Evolutionary conservation across 2,113 vertebrate species (phyloP), one percentile per base, ranked within the genome.

Genomic region (Trematomus loennbergii): DNA sequence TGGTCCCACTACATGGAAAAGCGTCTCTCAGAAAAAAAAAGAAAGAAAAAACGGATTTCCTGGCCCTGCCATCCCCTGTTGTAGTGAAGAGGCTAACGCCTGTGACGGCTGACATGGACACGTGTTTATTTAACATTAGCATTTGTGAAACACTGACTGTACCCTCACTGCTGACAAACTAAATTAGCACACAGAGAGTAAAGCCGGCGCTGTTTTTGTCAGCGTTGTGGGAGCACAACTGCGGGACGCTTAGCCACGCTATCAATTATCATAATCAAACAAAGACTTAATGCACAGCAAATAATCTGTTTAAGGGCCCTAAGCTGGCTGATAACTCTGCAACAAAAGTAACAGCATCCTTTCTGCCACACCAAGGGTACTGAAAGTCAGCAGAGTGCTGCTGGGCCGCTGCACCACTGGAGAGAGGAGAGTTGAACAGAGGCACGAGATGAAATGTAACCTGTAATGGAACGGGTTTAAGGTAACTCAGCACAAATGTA

Each of bases 251-350:
- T 88, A 92, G 84, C 81, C 54, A 25, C 22, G 29, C 83, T 84
- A 90, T 93, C 90, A 94, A 91, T 92, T 92, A 93, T 85, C 90
- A 85, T 92, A 85, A 93, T 91, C 91, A 94, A 92, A 91, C 87
- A 92, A 87, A 84, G 76, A 81, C 82, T 79, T 78, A 77, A 89
- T 78, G 81, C 86, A 82, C 61, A 71, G 84, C 81, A 87, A 90
- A 89, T 89, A 85, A 90, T 90, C 91, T 82, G 63, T 85, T 87
- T 81, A 60, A 72, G 82, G 73, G 62, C 78, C 33, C 65, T 65
- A 90, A 86, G 61, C 81, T 63, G 65, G 11, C 52, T 64, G 73
- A 82, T 61, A 69, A 57, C 15, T 52, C 73, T n/a, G 64, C 48
- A 48, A 49, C 59, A 46, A 55, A 55, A 75, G 58, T 62, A 80